Conservation (phyloP, 2,888 invertebrate genomes). For the Acanthoscelides obtectus region DNA sequence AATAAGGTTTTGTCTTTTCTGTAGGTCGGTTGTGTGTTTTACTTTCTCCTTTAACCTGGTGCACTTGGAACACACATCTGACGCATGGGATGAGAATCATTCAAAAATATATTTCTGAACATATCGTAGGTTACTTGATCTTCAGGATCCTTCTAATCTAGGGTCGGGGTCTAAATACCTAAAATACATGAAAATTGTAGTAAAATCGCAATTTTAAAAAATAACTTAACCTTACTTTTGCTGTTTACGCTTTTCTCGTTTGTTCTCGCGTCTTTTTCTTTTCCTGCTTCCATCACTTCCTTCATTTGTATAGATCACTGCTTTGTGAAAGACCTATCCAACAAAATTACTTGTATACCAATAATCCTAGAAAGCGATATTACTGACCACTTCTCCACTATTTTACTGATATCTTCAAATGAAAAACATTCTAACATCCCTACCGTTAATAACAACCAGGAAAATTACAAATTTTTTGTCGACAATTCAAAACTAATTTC, state of each 20-base stretch:
- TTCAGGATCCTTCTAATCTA: background rate
- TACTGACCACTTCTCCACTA: no score
- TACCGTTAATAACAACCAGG: no score
- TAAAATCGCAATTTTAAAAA: background rate
- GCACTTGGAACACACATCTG: constrained; percentile 16
- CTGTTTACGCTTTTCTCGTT: background rate
- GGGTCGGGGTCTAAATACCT: background rate
- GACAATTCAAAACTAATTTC: no score
- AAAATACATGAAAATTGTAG: background rate
- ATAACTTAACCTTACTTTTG: background rate
- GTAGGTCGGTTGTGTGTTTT: constrained; percentile 5
- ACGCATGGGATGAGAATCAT: constrained; percentile 19
- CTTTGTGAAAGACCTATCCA: no score
- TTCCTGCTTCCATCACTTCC: no score
- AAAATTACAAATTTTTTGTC: no score
- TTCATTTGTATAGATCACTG: no score
- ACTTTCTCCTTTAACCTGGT: constrained; percentile 11
- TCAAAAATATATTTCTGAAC: no score
- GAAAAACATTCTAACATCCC: no score
- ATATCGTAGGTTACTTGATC: background rate
- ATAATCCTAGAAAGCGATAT: no score
- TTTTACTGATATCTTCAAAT: no score
- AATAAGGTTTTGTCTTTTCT: background rate
- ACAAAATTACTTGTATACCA: no score
- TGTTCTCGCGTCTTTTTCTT: background rate